These are phyloP conservation scores for Sussaba pulchella DNA, from an alignment of 2,888 invertebrate species.

Conservation along the genomic window DNA sequence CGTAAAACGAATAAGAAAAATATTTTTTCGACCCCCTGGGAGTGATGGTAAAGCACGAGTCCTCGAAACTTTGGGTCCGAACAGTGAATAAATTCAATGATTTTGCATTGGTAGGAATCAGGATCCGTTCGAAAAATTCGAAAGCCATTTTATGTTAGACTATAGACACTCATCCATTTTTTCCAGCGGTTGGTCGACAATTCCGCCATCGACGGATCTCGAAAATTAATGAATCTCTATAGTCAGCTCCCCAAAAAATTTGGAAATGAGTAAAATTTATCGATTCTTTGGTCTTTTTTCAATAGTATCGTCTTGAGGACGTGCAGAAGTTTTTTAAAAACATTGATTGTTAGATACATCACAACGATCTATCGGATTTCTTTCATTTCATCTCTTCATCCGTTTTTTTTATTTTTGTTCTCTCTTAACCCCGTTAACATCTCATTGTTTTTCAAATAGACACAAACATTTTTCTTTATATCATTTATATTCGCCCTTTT, in stretches of 20 bases:
- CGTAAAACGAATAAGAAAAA: conserved; percentile 77
- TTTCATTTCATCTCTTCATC: background rate
- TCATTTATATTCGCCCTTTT: conserved; percentile 39
- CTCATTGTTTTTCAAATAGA: conserved; percentile 32
- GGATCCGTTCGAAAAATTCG: too few species aligned
- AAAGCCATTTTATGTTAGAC: too few species aligned
- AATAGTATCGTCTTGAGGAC: conserved; percentile 49
- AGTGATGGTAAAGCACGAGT: conserved; percentile 57
- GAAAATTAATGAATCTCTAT: too few species aligned
- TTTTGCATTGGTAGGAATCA: too few species aligned
- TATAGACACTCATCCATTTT: too few species aligned
- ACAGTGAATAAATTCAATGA: conserved; percentile 10
- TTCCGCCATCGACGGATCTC: too few species aligned
- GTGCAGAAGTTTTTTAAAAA: conserved; percentile 67
- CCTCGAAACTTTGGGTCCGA: conserved; percentile 69
- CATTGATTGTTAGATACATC: conserved; percentile 77
- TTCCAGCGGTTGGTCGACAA: too few species aligned
- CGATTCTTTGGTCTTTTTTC: background rate
- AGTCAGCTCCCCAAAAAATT: too few species aligned
- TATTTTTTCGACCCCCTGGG: conserved; percentile 73
- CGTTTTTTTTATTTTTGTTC: background rate
- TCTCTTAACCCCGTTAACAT: conserved; percentile 22
- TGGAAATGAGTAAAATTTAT: too few species aligned
- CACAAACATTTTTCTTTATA: conserved; percentile 51
- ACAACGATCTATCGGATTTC: conserved; percentile 70